Base-by-base conservation (phyloP, 1,140 invertebrate genomes). In the Rhopalosiphum maidis region DNA sequence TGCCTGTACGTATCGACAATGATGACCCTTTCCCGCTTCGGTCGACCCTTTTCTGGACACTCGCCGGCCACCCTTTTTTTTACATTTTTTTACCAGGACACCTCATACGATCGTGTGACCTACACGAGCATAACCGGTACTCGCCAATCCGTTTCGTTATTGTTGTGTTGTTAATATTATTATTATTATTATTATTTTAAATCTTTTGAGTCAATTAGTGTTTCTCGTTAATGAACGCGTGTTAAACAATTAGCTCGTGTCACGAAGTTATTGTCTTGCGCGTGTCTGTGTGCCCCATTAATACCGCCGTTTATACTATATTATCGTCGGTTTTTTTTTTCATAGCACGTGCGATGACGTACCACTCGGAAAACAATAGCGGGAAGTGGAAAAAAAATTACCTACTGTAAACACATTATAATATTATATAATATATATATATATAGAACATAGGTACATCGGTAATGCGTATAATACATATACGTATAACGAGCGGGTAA, bases 161-260 rank as follows among this genome's bases (percentile, higher is more conserved):
- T 43, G 11, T 86, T 86, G 23, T 43, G 5, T 86, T 86, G 7
- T 83, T 83, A 22, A 22, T 82, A 21, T 82, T 82, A 37, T 82
- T 82, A 37, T 85, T n/a, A 77, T n/a, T n/a, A n/a, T 25, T 37
- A 35, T 37, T 82, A 21, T 25, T 86, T 46, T 7, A 30, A 30
- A 15, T 21, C 41, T 30, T 5, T 30, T 30, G 1, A 46, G 43
- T 86, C 41, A 46, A 86, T 46, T n/a, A 46, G 85, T 41, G 15
- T 41, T 85, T 85, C 21, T 25, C 2, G 22, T 37, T 85, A 85
- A 41, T 85, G 37, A 41, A 43, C 83, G 9, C 83, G 22, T 41
- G 22, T 9, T 85, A 85, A 30, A 85, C 83, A 85, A 83, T 83
- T 83, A 83, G 82, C 82, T 83, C 82, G 82, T 83, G 82, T 83